Conservation (phyloP, 2,888 invertebrate species). For the Pristionchus entomophagus region DNA sequence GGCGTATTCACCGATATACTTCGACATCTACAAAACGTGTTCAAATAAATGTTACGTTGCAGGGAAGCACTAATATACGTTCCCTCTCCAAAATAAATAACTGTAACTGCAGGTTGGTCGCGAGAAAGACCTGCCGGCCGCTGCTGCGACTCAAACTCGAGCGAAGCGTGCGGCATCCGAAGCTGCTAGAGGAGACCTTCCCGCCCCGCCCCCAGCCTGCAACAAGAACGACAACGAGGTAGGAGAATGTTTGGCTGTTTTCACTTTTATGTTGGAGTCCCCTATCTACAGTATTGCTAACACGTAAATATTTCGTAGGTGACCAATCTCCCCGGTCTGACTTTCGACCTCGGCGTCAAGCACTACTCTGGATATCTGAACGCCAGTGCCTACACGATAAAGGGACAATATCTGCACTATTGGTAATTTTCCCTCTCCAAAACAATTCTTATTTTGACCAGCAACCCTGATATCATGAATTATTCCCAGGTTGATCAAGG, state of each 20-base stretch:
- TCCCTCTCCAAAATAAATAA: too few species aligned
- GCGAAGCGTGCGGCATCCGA: conserved; percentile 33
- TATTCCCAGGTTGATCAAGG: conserved; percentile 28
- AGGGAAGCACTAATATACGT: too few species aligned
- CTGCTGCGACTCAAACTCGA: not conserved
- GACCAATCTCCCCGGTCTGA: conserved; percentile 69
- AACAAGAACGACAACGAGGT: conserved; percentile 54
- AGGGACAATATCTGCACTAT: conserved; percentile 76
- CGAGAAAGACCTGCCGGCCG: conserved; percentile 7
- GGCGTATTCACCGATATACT: too few species aligned
- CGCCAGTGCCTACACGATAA: conserved; percentile 57
- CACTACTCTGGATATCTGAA: conserved; percentile 78
- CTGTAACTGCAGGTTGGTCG: conserved; percentile 27
- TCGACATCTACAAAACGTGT: too few species aligned
- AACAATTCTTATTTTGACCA: too few species aligned
- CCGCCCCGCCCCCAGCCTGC: conserved; percentile 55
- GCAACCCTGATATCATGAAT: too few species aligned
- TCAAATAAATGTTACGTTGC: too few species aligned
- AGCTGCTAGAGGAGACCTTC: not conserved
- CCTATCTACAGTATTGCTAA: too few species aligned
- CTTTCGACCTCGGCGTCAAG: conserved; percentile 74
- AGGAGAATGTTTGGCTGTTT: too few species aligned
- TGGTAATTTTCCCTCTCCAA: conserved; percentile 64
- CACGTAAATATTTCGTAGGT: conserved; percentile 58
- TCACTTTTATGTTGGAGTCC: too few species aligned